A percentile compares a stretch with the other conserved stretches of the same genome.
Conservation (phyloP, 2,888 invertebrate species). For the Arenicola marina region DNA sequence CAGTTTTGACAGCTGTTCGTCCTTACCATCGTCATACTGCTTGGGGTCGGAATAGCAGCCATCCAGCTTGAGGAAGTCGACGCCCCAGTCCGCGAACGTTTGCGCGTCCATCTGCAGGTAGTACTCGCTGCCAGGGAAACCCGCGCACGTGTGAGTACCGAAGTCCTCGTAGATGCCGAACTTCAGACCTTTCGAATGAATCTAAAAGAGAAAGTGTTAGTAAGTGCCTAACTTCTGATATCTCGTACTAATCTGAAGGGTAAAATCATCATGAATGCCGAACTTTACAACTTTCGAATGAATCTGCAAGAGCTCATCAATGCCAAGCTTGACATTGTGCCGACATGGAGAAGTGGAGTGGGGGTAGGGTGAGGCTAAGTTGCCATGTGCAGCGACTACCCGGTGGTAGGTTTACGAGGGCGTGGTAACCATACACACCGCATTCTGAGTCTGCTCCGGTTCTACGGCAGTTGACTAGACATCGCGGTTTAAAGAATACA, state of each 20-base stretch:
- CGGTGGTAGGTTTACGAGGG: no score
- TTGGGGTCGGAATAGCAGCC: conserved; percentile 90
- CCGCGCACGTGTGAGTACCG: conserved; percentile 95
- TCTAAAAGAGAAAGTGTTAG: conserved; percentile 68
- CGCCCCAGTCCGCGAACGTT: conserved; percentile 88
- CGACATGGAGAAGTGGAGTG: no score
- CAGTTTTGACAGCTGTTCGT: neutral
- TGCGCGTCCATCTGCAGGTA: conserved; percentile 83
- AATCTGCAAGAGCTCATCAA: conserved; percentile 71
- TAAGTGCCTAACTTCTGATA: no score
- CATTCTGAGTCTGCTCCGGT: no score
- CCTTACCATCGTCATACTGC: conserved; percentile 57
- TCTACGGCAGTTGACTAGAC: no score
- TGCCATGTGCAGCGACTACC: no score
- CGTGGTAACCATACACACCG: no score
- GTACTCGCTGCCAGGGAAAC: conserved; percentile 92
- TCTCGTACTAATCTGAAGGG: conserved; percentile 94
- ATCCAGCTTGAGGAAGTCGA: conserved; percentile 95
- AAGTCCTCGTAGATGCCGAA: conserved; percentile 97
- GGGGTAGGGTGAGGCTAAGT: no score
- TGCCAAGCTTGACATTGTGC: no score
- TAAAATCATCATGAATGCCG: conserved; percentile 96
- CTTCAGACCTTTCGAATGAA: conserved; percentile 89
- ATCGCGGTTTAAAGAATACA: no score
- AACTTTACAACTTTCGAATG: conserved; percentile 91